Percentiles rank a stretch among this genome's conserved stretches.
These are phyloP conservation scores for Agrochola lychnidis DNA, from an alignment of 2,888 invertebrate species.

Conservation along the genomic window DNA sequence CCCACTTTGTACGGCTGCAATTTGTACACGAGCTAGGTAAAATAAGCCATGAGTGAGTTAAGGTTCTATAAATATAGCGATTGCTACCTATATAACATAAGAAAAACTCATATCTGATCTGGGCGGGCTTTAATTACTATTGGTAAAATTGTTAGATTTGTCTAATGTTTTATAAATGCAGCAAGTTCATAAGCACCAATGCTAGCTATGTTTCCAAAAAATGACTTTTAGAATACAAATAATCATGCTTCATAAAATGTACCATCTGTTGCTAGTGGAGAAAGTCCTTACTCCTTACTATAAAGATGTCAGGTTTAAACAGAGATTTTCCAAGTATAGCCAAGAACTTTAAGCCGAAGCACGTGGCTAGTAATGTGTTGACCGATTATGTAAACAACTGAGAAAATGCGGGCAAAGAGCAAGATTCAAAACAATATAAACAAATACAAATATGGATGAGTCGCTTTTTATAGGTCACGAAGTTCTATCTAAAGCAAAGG, in stretches of 20 bases:
- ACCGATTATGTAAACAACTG: slow-evolving; percentile 17
- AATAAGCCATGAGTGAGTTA: slow-evolving; percentile 54
- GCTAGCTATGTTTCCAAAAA: background rate
- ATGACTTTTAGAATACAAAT: background rate
- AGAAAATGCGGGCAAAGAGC: slow-evolving; percentile 15
- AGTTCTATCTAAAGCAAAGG: slow-evolving; percentile 34
- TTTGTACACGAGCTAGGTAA: slow-evolving; percentile 74
- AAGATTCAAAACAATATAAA: slow-evolving; percentile 45
- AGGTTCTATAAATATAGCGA: slow-evolving; percentile 37
- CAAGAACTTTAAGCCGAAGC: slow-evolving; percentile 6
- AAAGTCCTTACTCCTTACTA: slow-evolving; percentile 7
- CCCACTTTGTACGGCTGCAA: slow-evolving; percentile 72
- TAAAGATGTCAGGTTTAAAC: slow-evolving; percentile 11
- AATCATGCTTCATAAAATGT: background rate
- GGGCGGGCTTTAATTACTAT: background rate
- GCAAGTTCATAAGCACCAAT: background rate
- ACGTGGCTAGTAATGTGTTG: slow-evolving; percentile 25
- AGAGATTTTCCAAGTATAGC: slow-evolving; percentile 10
- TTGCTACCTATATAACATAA: slow-evolving; percentile 2
- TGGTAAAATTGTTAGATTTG: background rate
- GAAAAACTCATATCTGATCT: background rate
- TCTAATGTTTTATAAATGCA: background rate
- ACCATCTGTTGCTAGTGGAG: background rate
- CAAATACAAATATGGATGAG: slow-evolving; percentile 48
- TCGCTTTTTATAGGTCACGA: slow-evolving; percentile 41